These are phyloP conservation scores for Gryllus longicercus DNA, from an alignment of 2,888 invertebrate genomes.

Conservation along the genomic window DNA sequence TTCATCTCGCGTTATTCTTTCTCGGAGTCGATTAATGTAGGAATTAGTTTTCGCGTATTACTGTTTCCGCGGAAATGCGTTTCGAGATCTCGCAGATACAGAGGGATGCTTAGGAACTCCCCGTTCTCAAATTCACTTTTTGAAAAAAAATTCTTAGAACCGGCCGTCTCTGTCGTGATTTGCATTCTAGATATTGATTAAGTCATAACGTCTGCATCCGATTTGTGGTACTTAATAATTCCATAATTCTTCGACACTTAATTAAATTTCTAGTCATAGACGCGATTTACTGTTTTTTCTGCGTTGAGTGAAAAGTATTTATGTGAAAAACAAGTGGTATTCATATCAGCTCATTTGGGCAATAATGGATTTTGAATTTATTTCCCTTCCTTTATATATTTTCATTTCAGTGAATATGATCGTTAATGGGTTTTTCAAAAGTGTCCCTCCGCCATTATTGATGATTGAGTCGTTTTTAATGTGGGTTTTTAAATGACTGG, in stretches of 20 bases:
- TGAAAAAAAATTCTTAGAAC: background rate
- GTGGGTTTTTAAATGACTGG: too few species aligned
- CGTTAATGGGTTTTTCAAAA: too few species aligned
- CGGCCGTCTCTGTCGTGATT: background rate
- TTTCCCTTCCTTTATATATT: too few species aligned
- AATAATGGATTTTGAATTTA: too few species aligned
- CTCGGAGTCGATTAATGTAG: background rate
- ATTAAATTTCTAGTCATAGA: background rate
- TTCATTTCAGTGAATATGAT: too few species aligned
- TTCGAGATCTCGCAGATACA: background rate
- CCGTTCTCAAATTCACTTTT: background rate
- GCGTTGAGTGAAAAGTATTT: too few species aligned
- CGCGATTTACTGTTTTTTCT: background rate
- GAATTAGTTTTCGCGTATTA: background rate
- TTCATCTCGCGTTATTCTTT: conserved; percentile 17
- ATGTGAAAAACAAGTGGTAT: too few species aligned
- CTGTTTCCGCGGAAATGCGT: background rate
- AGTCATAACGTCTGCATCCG: background rate
- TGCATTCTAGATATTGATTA: background rate
- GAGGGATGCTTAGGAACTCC: background rate
- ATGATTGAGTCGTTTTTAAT: too few species aligned
- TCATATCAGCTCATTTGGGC: too few species aligned
- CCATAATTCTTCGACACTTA: background rate
- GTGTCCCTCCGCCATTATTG: too few species aligned
- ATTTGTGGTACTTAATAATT: background rate